These are phyloP conservation scores for Patella ulyssiponensis DNA, from an alignment of 2,888 invertebrate species.

Conservation along the genomic window DNA sequence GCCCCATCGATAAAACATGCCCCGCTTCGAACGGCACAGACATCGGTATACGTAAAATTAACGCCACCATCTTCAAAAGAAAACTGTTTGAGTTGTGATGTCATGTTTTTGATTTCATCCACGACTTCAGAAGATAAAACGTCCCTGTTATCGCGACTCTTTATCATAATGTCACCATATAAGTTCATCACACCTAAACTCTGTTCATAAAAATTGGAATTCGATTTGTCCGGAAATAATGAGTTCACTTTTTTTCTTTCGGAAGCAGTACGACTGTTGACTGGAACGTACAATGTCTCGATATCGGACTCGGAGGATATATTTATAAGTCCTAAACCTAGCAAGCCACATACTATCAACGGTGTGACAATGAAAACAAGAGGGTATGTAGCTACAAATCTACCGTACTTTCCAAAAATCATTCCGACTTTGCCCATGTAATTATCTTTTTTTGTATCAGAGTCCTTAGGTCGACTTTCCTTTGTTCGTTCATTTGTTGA, in stretches of 20 bases:
- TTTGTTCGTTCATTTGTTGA: no score
- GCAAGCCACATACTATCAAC: conserved; percentile 39
- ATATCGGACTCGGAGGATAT: conserved; percentile 48
- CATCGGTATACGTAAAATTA: conserved; percentile 19
- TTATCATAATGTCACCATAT: conserved; percentile 38
- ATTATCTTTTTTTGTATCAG: no score
- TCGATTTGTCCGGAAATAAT: conserved; percentile 43
- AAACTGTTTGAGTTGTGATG: conserved; percentile 19
- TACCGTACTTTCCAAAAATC: conserved; percentile 42
- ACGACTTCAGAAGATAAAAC: conserved; percentile 31
- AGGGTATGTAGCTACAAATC: conserved; percentile 37
- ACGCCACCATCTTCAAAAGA: conserved; percentile 14
- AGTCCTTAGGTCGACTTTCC: no score
- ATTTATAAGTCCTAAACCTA: conserved; percentile 33
- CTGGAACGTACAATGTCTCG: conserved; percentile 52
- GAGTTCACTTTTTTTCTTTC: conserved; percentile 39
- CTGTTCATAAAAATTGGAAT: conserved; percentile 32
- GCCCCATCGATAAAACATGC: conserved; percentile 23
- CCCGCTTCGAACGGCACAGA: conserved; percentile 25
- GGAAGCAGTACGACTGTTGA: conserved; percentile 49
- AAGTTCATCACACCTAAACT: conserved; percentile 32
- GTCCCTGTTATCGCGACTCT: conserved; percentile 24
- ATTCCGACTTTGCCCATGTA: no score
- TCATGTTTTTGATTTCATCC: conserved; percentile 27
- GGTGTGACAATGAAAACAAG: conserved; percentile 37